These are phyloP conservation scores for Phainopepla nitens DNA, from an alignment of 2,113 vertebrate genomes.

Conservation along the genomic window DNA sequence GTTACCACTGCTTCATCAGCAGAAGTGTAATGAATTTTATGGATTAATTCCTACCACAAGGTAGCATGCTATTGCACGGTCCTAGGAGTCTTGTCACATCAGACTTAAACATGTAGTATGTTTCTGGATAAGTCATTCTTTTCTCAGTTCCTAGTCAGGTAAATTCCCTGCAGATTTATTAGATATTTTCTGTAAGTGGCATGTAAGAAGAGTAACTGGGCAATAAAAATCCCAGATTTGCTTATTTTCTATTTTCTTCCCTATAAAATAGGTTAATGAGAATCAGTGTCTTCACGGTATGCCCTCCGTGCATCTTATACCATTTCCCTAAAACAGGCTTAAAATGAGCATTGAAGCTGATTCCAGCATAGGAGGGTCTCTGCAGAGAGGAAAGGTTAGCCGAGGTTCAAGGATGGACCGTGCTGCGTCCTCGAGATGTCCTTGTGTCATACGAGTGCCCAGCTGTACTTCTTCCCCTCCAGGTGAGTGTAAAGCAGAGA, in stretches of 20 bases:
- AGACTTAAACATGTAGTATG: background rate
- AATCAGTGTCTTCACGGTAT: background rate
- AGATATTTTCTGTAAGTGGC: background rate
- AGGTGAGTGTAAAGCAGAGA: background rate
- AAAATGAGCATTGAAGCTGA: background rate
- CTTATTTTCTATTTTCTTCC: background rate
- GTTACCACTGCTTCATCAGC: background rate
- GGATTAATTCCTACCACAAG: background rate
- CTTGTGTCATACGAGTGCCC: background rate
- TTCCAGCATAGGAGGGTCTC: background rate
- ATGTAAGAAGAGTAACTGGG: background rate
- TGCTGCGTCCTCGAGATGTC: background rate
- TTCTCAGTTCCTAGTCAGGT: background rate
- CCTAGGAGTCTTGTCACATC: background rate
- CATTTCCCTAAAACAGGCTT: background rate
- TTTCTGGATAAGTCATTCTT: background rate
- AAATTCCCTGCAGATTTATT: background rate
- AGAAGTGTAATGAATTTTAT: constrained; percentile 7
- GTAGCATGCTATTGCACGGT: background rate
- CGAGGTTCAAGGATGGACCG: background rate
- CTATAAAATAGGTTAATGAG: background rate
- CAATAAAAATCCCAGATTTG: background rate
- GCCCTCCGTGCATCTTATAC: background rate
- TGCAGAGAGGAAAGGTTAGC: background rate
- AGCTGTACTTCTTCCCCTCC: background rate